These are phyloP conservation scores for Aphelinus certus DNA, from an alignment of 1,140 invertebrate genomes.

Conservation along the genomic window DNA sequence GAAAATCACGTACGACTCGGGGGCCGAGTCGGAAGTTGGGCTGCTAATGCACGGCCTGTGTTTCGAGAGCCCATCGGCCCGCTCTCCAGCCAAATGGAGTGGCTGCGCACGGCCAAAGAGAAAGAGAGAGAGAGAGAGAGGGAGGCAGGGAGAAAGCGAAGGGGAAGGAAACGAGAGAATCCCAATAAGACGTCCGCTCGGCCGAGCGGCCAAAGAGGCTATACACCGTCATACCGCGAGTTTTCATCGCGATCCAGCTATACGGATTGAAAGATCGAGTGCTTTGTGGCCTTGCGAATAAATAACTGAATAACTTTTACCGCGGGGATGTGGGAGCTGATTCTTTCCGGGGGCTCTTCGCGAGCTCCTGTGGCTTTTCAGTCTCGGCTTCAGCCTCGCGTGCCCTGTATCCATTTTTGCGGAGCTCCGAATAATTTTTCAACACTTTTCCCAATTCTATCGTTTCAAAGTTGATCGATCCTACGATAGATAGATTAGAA, in stretches of 20 bases:
- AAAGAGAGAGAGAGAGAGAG: background rate
- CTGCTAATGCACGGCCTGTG: constrained; percentile 23
- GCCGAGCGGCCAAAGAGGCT: background rate
- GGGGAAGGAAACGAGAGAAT: constrained; percentile 15
- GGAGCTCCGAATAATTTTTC: no score
- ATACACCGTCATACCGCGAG: constrained; percentile 1
- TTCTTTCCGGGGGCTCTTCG: no score
- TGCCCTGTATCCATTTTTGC: no score
- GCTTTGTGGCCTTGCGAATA: no score
- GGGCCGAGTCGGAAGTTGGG: constrained; percentile 9
- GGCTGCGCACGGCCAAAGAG: no score
- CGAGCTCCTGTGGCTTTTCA: no score
- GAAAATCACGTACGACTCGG: constrained; percentile 31
- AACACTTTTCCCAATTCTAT: no score
- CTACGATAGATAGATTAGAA: no score
- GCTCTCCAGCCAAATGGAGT: no score
- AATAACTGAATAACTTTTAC: background rate
- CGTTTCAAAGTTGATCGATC: no score
- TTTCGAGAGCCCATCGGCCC: constrained; percentile 12
- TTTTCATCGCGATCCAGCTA: constrained; percentile 38
- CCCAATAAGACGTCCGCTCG: constrained; percentile 22
- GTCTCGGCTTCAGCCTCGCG: no score
- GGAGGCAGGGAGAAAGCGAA: background rate
- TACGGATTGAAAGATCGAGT: constrained; percentile 23
- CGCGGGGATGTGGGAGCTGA: constrained; percentile 1